Conservation (phyloP, 2,113 vertebrate genomes). For the Bagarius yarrelli region DNA sequence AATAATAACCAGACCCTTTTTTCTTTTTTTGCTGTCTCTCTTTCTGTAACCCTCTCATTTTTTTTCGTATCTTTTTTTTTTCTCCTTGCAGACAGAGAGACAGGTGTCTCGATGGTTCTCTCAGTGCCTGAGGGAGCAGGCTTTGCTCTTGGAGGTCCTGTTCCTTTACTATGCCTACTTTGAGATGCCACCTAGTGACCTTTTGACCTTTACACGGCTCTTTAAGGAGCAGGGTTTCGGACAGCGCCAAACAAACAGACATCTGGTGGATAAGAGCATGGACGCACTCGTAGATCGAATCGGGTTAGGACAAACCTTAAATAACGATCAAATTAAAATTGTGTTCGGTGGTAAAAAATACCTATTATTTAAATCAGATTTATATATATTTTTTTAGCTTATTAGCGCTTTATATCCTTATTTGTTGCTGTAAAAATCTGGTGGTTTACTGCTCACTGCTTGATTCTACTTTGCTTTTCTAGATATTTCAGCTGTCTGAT, state of each 20-base stretch:
- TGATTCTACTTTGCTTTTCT: constrained; percentile 20
- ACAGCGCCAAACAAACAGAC: constrained; percentile 88
- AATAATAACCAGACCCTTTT: too few relatives aligned
- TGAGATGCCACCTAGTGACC: constrained; percentile 85
- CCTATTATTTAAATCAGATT: background rate
- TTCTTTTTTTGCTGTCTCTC: background rate
- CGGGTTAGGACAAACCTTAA: constrained; percentile 72
- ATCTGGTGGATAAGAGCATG: constrained; percentile 92
- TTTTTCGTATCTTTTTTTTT: background rate
- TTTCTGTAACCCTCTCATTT: too few relatives aligned
- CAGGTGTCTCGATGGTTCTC: constrained; percentile 94
- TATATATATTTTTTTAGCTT: background rate
- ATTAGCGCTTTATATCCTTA: background rate
- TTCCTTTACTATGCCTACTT: constrained; percentile 97
- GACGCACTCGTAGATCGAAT: constrained; percentile 88
- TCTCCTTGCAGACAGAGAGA: constrained; percentile 80
- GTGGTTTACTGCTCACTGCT: too few relatives aligned
- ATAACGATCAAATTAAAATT: background rate
- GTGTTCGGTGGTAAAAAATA: too few relatives aligned
- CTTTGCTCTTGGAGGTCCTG: constrained; percentile 91
- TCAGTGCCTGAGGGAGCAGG: constrained; percentile 93
- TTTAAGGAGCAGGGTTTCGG: constrained; percentile 97
- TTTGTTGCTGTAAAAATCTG: background rate
- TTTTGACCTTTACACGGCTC: constrained; percentile 83
- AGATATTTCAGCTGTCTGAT: constrained; percentile 95